These are phyloP conservation scores for Aspidoscelis tigris DNA, from an alignment of 2,113 vertebrate species.

Conservation along the genomic window DNA sequence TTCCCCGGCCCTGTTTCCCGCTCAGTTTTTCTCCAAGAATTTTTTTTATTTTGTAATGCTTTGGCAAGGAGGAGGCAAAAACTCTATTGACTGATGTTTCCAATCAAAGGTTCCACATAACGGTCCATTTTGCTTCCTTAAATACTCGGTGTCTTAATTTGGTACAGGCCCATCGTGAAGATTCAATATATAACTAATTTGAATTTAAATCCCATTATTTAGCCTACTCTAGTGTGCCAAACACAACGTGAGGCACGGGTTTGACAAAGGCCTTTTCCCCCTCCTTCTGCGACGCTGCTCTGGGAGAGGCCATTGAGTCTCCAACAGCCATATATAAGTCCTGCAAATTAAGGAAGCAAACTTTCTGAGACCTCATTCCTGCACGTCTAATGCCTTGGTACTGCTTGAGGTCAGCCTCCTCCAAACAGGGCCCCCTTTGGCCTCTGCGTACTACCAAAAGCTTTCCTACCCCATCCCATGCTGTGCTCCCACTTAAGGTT, in stretches of 20 bases:
- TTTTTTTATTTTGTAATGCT: not conserved
- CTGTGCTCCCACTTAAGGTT: no score
- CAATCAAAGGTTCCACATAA: not conserved
- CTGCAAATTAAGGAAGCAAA: no score
- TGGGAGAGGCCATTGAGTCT: no score
- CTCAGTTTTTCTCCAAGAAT: not conserved
- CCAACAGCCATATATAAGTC: no score
- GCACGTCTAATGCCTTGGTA: no score
- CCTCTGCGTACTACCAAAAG: no score
- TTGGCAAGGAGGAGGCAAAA: slow-evolving; percentile 6
- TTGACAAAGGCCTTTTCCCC: not conserved
- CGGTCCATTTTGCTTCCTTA: not conserved
- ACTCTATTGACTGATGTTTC: not conserved
- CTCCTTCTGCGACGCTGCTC: not conserved
- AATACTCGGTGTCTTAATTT: not conserved
- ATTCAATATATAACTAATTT: not conserved
- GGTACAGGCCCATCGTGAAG: not conserved
- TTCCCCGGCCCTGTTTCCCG: not conserved
- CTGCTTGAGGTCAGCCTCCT: no score
- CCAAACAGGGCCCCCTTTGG: no score
- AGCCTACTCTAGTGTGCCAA: not conserved
- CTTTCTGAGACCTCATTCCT: no score
- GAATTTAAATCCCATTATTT: not conserved
- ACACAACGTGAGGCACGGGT: not conserved
- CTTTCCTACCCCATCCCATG: no score